Evolutionary conservation across 2,888 invertebrate species (phyloP).

Genomic region (Lasioglossum morio): DNA sequence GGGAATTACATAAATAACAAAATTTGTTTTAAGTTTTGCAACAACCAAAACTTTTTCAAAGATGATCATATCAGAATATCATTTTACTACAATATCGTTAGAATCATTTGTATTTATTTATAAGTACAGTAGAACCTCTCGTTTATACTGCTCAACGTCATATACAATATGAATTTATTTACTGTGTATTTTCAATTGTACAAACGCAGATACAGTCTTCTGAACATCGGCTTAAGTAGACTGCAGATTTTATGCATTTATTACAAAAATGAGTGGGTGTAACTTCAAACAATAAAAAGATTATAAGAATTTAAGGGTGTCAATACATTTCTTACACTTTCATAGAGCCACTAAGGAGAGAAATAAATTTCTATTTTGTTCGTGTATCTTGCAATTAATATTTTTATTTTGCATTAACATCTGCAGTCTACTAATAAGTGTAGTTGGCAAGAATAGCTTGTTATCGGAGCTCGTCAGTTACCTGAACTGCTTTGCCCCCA

Average conservation of each 20-base stretch:
- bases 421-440: not conserved
- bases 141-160: not conserved
- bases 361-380: no score
- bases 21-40: not conserved
- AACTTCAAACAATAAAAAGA: no score
- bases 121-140: not conserved
- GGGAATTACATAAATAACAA: not conserved
- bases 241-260: no score
- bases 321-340: no score
- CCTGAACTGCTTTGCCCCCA: not conserved
- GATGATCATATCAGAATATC: no score
- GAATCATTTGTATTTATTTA: not conserved
- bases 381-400: no score
- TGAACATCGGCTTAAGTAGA: no score
- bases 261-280: no score
- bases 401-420: no score
- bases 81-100: not conserved
- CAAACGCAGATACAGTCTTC: not conserved
- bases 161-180: not conserved
- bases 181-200: not conserved
- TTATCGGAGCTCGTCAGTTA: not conserved
- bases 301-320: no score
- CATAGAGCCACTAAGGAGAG: no score
- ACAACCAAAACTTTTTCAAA: not conserved
- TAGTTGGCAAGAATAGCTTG: not conserved